A percentile compares a stretch with the other conserved stretches of the same genome.
phyloP scores from a whole-genome alignment of 2,888 invertebrate genomes.

The Hirtodrosophila duncani region DNA sequence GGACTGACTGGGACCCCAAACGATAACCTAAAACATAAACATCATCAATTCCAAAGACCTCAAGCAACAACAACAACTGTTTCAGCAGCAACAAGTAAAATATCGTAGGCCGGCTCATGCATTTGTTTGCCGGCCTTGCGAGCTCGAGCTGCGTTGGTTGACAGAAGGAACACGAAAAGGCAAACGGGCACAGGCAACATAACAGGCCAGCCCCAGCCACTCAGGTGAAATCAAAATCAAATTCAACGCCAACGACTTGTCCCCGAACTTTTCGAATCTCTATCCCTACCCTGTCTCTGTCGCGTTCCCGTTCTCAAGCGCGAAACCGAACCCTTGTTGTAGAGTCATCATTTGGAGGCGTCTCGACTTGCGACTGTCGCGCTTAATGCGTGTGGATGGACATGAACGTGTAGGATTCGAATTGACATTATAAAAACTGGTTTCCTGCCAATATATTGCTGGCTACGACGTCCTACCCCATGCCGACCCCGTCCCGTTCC shows the following conservation, averaged over 20 bases:
- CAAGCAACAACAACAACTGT: slow-evolving; percentile 36
- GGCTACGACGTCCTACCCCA: slow-evolving; percentile 58
- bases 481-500: slow-evolving; percentile 7
- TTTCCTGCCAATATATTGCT: slow-evolving; percentile 66
- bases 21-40: slow-evolving; percentile 51
- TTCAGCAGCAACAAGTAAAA: slow-evolving; percentile 18
- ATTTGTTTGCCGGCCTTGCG: slow-evolving; percentile 43
- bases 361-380: slow-evolving; percentile 68
- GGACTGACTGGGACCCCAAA: slow-evolving; percentile 24
- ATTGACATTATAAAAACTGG: slow-evolving; percentile 72
- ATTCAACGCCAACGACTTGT: slow-evolving; percentile 63
- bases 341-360: slow-evolving; percentile 62
- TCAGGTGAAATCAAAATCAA: slow-evolving; percentile 72
- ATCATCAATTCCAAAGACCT: slow-evolving; percentile 67
- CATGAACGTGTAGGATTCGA: slow-evolving; percentile 68
- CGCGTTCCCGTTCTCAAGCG: slow-evolving; percentile 6
- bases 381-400: slow-evolving; percentile 70
- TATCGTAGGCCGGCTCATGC: slow-evolving; percentile 56
- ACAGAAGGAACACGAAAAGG: slow-evolving; percentile 40
- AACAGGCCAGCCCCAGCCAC: slow-evolving; percentile 43
- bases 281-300: slow-evolving; percentile 8
- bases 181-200: slow-evolving; percentile 1
- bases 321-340: too few relatives aligned
- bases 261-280: slow-evolving; percentile 1
- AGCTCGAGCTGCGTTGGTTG: slow-evolving; percentile 56